Evolutionary conservation across 2,113 vertebrate genomes (phyloP), one percentile per base, ranked within the genome.

Genomic region (Condylura cristata): DNA sequence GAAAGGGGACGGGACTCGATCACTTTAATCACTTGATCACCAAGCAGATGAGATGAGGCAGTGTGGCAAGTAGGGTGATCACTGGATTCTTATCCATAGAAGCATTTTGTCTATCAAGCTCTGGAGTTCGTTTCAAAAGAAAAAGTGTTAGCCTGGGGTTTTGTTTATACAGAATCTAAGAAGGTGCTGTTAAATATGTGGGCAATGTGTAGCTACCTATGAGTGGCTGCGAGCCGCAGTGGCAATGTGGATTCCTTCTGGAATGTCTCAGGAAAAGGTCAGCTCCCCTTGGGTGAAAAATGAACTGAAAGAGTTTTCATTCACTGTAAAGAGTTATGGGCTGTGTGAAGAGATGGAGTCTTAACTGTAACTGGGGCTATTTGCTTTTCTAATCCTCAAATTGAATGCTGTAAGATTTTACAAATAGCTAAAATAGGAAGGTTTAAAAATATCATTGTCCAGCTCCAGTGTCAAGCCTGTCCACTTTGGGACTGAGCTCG

Each of bases 341-440:
- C 89, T 93, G 91, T 34, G 37, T 24, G 48, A 53, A 65, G 89
- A 81, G 91, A 65, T 24, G 74, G 79, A 32, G 60, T 84, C 92
- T 86, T 34, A n/a, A 32, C 86, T 66, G 39, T 24, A 53, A 70
- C 75, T 3, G 41, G 17, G 26, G 20, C 18, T 79, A 39, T 95
- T 94, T 97, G 90, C 76, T 87, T 93, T 93, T 39, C 92, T 91
- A 94, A 94, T 91, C 87, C 87, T 87, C 75, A 95, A n/a, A 89
- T 76, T 84, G 76, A 91, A 71, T 63, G 44, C 60, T 90, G 10
- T 89, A 76, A 41, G 41, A 46, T 79, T 56, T 86, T 71, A 76
- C 46, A 89, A 86, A 86, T 39, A 84, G 84, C 89, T 93, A 28
- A 74, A 89, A 81, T 8, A 87, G 51, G 66, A 56, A 96, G 87